Conservation (phyloP, 2,797 vertebrate species). For the Graptemys geographica region DNA sequence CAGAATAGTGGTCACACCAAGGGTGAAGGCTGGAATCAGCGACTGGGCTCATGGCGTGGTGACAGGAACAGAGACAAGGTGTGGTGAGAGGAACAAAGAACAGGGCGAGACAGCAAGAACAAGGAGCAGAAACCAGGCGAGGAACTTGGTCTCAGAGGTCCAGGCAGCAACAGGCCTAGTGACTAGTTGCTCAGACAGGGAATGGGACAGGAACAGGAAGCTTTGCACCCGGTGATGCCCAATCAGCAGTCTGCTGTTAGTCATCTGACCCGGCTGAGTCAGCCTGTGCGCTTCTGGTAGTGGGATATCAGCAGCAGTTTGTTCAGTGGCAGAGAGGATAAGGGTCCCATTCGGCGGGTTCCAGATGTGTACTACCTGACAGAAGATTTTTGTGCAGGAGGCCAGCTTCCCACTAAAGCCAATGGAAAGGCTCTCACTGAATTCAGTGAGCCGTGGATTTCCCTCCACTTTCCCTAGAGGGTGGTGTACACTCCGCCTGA, state of each 20-base stretch:
- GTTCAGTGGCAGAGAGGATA: not conserved
- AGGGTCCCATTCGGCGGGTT: not conserved
- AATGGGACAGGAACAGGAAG: not conserved
- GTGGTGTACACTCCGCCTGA: too few relatives aligned
- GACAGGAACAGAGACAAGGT: not conserved
- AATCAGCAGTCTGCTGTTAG: not conserved
- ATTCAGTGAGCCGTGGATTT: too few relatives aligned
- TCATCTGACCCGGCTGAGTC: not conserved
- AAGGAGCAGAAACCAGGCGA: not conserved
- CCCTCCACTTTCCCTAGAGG: too few relatives aligned
- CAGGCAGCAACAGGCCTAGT: not conserved
- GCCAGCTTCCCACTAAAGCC: too few relatives aligned
- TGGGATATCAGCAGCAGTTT: not conserved
- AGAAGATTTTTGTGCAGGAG: too few relatives aligned
- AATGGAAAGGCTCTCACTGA: too few relatives aligned
- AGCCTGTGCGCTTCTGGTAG: not conserved
- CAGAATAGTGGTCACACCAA: not conserved
- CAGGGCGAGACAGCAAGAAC: not conserved
- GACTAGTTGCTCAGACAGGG: too few relatives aligned
- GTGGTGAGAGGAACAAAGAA: not conserved
- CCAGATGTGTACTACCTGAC: too few relatives aligned
- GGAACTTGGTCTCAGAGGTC: not conserved
- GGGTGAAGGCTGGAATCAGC: not conserved
- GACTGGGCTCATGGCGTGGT: not conserved
- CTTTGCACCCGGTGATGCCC: not conserved